Conservation (phyloP, 2,888 invertebrate genomes). For the Lagria hirta region DNA sequence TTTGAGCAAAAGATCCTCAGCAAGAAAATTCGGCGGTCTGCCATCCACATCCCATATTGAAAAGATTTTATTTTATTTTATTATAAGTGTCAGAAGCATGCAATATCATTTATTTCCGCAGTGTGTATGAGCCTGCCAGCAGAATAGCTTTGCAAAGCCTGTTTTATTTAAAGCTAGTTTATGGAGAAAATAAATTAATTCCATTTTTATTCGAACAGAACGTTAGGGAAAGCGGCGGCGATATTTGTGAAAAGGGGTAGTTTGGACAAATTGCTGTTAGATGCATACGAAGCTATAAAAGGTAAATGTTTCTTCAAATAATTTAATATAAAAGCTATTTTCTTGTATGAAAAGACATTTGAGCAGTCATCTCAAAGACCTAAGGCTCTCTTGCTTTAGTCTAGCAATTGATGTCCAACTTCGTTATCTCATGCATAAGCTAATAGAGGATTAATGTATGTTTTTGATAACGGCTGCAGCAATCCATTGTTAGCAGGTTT, state of each 20-base stretch:
- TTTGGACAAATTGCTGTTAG: slow-evolving; percentile 34
- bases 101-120: slow-evolving; percentile 41
- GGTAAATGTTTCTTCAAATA: slow-evolving; percentile 36
- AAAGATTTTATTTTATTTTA: slow-evolving; percentile 34
- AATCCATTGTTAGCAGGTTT: too few relatives aligned
- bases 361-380: too few relatives aligned
- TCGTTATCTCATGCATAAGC: too few relatives aligned
- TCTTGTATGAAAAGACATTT: slow-evolving; percentile 32
- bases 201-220: slow-evolving; percentile 27
- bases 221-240: slow-evolving; percentile 5
- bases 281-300: slow-evolving; percentile 34
- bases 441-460: too few relatives aligned
- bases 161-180: slow-evolving; percentile 39
- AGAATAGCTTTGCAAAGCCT: slow-evolving; percentile 20
- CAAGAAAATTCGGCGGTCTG: slow-evolving; percentile 29
- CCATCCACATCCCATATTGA: slow-evolving; percentile 30
- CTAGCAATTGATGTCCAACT: too few relatives aligned
- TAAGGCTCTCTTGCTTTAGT: too few relatives aligned
- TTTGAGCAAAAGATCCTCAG: too few relatives aligned
- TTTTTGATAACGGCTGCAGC: too few relatives aligned
- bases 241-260: slow-evolving; percentile 22
- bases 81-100: slow-evolving; percentile 27
- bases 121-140: slow-evolving; percentile 28
- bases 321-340: slow-evolving; percentile 38
- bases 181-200: slow-evolving; percentile 34